Evolutionary conservation across 2,797 vertebrate genomes (phyloP), one percentile per base, ranked within the genome.

Genomic region (Sebastes reedi): DNA sequence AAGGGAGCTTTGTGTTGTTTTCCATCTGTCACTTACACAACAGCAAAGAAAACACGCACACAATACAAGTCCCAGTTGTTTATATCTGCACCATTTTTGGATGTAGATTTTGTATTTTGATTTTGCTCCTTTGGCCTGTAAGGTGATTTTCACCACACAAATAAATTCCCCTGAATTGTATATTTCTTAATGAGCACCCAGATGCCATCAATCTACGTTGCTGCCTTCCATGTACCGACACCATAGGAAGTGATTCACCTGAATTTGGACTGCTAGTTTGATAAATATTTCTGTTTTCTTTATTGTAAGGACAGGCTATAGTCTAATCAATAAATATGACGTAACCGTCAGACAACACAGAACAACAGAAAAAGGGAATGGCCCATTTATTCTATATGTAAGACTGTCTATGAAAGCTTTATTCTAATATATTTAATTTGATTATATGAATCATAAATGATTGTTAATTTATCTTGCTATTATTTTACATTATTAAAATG

Each of bases 81-180:
- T 36, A 62, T 29, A 75, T 18, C 25, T 18, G 7, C 14, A 27
- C 56, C 13, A 18, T 27, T 16, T 1, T 27, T 27, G 25, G 25
- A 27, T 27, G 25, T 27, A 27, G 25, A 27, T 27, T 4, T 27
- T 27, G 25, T 27, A 3, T 59, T 59, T 59, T 18, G 13, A 62
- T 39, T 62, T 34, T 13, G 3, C 18, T 34, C 5, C 20, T 60
- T 11, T 20, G 18, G 16, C 27, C 27, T 6, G 27, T 11, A 29
- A 0, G 2, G 1, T 20, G 1, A 30, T 20, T 30, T 16, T 32
- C 18, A 32, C 6, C 2, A 0, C 16, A 6, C 18, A 60, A 3
- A 20, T 60, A 60, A 3, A 20, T 60, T 29, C 30, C 10, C 20
- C 18, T 25, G 25, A 25, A 25, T 1, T 25, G 25, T 25, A 25